Conservation (phyloP, 92 coral and sea anemone genomes). For the Heteractis magnifica region DNA sequence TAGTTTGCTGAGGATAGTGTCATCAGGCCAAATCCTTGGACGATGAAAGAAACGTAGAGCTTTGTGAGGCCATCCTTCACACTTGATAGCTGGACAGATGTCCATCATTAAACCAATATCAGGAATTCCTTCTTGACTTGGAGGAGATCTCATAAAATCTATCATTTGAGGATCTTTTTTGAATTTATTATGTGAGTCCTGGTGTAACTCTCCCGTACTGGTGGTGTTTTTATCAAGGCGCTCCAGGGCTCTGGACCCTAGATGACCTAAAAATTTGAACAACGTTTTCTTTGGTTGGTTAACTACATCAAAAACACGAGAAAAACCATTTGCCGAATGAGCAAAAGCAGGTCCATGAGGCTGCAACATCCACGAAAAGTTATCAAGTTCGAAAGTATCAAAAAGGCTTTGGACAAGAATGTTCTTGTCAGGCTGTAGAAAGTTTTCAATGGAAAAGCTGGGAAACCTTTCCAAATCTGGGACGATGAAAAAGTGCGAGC, state of each 20-base stretch:
- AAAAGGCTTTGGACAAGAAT: constrained; percentile 4
- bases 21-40: constrained; percentile 7
- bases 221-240: neutral
- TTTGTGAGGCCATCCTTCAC: constrained; percentile 50
- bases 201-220: neutral
- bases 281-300: neutral
- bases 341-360: constrained; percentile 5
- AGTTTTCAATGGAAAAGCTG: neutral
- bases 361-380: neutral
- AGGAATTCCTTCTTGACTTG: neutral
- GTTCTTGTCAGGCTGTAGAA: neutral
- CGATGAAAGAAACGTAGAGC: constrained; percentile 37
- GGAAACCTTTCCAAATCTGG: neutral
- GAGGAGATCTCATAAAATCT: neutral
- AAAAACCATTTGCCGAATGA: neutral
- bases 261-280: neutral
- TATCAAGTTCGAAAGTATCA: neutral
- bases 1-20: constrained; percentile 14
- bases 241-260: neutral
- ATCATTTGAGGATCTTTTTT: neutral
- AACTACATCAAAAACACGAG: neutral
- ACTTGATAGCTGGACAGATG: constrained; percentile 11
- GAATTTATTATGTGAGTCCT: neutral
- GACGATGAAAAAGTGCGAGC: neutral
- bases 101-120: constrained; percentile 4